phyloP scores from a whole-genome alignment of 92 coral and sea anemone species.

The Hydrozoanthus gracilis region DNA sequence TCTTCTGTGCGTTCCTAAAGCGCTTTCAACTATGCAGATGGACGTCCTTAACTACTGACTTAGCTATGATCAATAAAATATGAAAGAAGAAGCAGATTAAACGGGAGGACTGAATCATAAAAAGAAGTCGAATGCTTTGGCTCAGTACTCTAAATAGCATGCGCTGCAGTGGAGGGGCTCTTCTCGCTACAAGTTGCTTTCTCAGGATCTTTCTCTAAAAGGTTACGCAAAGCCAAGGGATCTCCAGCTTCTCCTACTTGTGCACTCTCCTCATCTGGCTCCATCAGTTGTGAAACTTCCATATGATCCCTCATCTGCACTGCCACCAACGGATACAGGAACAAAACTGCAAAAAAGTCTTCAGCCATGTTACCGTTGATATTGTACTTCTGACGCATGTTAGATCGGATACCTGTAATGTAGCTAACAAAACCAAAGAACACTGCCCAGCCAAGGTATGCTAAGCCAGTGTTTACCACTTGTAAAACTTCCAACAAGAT shows the following conservation, averaged over 20 bases:
- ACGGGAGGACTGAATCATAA: not conserved
- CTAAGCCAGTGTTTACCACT: slow-evolving; percentile 54
- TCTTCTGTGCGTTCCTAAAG: no score
- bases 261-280: slow-evolving; percentile 22
- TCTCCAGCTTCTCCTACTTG: not conserved
- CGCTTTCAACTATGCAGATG: no score
- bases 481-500: slow-evolving; percentile 49
- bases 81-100: not conserved
- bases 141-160: not conserved
- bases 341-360: slow-evolving; percentile 74
- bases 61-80: no score
- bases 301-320: slow-evolving; percentile 86
- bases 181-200: not conserved
- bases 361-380: slow-evolving; percentile 82
- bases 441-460: slow-evolving; percentile 74
- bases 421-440: slow-evolving; percentile 75
- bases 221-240: not conserved
- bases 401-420: slow-evolving; percentile 64
- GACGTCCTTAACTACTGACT: no score
- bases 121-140: not conserved
- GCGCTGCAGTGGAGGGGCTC: not conserved
- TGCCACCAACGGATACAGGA: slow-evolving; percentile 79
- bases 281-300: slow-evolving; percentile 42
- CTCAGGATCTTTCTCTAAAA: slow-evolving; percentile 22
- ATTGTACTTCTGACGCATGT: slow-evolving; percentile 77